phyloP scores from a whole-genome alignment of 2,797 vertebrate species.

The Hipposideros larvatus region DNA sequence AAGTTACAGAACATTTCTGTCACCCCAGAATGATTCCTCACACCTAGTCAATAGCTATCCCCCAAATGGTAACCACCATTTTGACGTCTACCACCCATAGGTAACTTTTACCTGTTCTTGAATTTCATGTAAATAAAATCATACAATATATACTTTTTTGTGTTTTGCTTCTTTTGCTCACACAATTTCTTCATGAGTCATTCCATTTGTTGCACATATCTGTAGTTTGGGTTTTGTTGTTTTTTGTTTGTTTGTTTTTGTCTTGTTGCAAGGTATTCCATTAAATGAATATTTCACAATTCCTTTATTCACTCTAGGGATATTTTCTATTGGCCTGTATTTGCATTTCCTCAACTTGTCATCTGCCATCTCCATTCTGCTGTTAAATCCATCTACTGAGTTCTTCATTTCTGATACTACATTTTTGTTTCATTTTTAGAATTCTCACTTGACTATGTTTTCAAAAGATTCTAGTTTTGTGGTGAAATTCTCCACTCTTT shows the following conservation, averaged over 20 bases:
- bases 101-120: not conserved
- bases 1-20: not conserved
- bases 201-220: not conserved
- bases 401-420: not conserved
- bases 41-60: not conserved
- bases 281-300: not conserved
- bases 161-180: not conserved
- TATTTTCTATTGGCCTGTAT: not conserved
- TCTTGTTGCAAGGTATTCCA: not conserved
- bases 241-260: no score
- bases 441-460: not conserved
- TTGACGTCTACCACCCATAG: not conserved
- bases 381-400: not conserved
- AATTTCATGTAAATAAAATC: not conserved
- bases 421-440: not conserved
- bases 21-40: not conserved
- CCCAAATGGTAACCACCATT: not conserved
- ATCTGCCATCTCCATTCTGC: not conserved
- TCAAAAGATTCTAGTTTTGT: not conserved
- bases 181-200: not conserved
- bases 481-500: not conserved
- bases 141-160: not conserved
- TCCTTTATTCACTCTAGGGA: not conserved
- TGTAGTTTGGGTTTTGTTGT: not conserved
- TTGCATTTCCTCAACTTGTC: not conserved